These are phyloP conservation scores for Megalopta genalis DNA, from an alignment of 1,140 invertebrate genomes.

Conservation along the genomic window DNA sequence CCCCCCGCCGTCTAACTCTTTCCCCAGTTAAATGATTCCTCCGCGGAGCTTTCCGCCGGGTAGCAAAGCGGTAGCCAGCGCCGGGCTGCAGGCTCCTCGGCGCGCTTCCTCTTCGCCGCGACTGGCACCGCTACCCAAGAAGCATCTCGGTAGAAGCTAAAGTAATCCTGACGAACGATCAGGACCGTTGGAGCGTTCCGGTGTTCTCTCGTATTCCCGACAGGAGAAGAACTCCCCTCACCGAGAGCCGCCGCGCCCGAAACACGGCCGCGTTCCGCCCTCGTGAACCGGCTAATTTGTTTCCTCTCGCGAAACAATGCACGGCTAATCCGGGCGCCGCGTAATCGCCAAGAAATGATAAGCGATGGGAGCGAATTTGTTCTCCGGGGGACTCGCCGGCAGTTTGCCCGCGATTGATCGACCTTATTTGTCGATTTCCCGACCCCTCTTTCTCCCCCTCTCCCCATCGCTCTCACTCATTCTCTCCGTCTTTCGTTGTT, in stretches of 20 bases:
- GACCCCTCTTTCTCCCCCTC: too few relatives aligned
- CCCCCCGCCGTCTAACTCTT: constrained; percentile 5
- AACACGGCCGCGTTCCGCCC: constrained; percentile 17
- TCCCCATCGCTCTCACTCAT: too few relatives aligned
- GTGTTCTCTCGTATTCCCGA: constrained; percentile 18
- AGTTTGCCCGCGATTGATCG: constrained; percentile 5
- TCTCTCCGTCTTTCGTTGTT: too few relatives aligned
- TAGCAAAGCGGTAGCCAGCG: not conserved
- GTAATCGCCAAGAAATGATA: constrained; percentile 42
- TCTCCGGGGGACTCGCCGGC: not conserved
- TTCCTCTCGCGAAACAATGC: constrained; percentile 30
- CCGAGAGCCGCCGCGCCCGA: not conserved
- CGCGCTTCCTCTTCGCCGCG: too few relatives aligned
- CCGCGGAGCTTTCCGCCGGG: constrained; percentile 18
- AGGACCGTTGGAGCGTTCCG: constrained; percentile 5
- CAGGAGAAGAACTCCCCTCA: constrained; percentile 24
- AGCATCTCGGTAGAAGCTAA: constrained; percentile 15
- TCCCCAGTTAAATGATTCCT: constrained; percentile 47
- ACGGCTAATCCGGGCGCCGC: constrained; percentile 26
- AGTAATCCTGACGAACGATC: constrained; percentile 63
- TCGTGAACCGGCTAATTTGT: constrained; percentile 34
- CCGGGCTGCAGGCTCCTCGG: not conserved
- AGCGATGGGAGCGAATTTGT: constrained; percentile 23
- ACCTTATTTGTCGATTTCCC: constrained; percentile 4
- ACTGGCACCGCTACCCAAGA: not conserved